Conservation (phyloP, 2,888 invertebrate species). For the Hydraecia micacea region DNA sequence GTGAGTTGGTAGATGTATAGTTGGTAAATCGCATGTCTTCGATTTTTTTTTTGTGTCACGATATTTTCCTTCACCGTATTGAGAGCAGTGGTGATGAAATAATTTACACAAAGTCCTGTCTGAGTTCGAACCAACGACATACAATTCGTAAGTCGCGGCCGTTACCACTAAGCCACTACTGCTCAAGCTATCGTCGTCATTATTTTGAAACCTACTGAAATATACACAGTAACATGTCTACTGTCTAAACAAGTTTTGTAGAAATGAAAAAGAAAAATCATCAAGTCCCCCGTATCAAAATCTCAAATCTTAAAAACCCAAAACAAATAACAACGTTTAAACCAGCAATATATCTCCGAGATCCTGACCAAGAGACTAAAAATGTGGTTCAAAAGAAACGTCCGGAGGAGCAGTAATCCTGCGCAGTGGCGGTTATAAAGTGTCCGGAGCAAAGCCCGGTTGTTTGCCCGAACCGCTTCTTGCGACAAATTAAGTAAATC, state of each 20-base stretch:
- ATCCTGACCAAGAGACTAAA: conserved; percentile 35
- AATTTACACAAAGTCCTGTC: not conserved
- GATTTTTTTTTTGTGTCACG: too few species aligned
- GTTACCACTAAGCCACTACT: not conserved
- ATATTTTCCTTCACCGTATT: too few species aligned
- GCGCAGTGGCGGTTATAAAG: conserved; percentile 65
- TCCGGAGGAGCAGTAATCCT: conserved; percentile 45
- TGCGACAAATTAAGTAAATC: conserved; percentile 82
- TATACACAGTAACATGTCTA: not conserved
- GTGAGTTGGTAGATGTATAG: too few species aligned
- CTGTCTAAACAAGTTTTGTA: not conserved
- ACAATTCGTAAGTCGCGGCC: not conserved
- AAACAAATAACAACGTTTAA: conserved; percentile 29
- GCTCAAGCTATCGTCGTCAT: not conserved
- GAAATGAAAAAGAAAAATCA: not conserved
- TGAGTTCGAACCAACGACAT: not conserved
- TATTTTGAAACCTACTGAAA: not conserved
- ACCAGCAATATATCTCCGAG: conserved; percentile 36
- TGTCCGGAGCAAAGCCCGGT: conserved; percentile 69
- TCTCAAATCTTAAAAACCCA: not conserved
- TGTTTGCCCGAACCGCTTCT: conserved; percentile 67
- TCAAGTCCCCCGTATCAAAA: not conserved
- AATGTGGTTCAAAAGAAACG: conserved; percentile 41
- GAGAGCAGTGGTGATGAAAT: too few species aligned
- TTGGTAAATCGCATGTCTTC: too few species aligned